Conservation (phyloP, 2,113 vertebrate species). For the Cyrtonyx montezumae region DNA sequence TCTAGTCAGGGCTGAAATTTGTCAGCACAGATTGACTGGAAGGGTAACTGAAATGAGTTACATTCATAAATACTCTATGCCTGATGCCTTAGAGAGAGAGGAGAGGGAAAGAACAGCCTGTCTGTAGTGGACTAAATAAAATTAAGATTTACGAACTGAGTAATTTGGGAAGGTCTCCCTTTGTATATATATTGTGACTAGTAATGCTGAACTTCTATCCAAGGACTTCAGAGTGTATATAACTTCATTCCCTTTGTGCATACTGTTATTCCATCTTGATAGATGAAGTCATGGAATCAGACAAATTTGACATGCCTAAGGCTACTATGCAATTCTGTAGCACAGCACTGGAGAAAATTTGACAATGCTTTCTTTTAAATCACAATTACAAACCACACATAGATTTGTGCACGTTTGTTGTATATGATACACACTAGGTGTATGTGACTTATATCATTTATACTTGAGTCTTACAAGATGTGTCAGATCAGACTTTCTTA, state of each 20-base stretch:
- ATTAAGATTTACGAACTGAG: constrained; percentile 44
- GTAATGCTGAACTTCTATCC: constrained; percentile 34
- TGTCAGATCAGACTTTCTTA: background rate
- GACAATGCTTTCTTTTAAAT: background rate
- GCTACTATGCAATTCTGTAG: background rate
- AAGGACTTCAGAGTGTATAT: background rate
- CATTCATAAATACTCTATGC: background rate
- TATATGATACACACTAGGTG: background rate
- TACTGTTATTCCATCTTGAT: background rate
- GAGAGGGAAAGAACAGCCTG: background rate
- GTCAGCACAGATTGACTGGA: background rate
- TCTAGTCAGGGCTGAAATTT: background rate
- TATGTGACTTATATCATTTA: background rate
- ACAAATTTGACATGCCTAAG: background rate
- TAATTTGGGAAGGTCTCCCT: constrained; percentile 38
- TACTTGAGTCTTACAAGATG: background rate
- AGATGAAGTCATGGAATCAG: background rate
- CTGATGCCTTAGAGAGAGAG: background rate
- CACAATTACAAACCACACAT: background rate
- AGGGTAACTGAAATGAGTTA: background rate
- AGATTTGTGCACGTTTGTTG: background rate
- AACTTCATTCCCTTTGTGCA: background rate
- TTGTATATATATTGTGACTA: constrained; percentile 53
- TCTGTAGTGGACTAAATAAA: background rate
- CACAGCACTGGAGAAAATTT: background rate